Evolutionary conservation across 1,140 invertebrate species (phyloP), one percentile per base, ranked within the genome.

Genomic region (Drosophila subobscura): DNA sequence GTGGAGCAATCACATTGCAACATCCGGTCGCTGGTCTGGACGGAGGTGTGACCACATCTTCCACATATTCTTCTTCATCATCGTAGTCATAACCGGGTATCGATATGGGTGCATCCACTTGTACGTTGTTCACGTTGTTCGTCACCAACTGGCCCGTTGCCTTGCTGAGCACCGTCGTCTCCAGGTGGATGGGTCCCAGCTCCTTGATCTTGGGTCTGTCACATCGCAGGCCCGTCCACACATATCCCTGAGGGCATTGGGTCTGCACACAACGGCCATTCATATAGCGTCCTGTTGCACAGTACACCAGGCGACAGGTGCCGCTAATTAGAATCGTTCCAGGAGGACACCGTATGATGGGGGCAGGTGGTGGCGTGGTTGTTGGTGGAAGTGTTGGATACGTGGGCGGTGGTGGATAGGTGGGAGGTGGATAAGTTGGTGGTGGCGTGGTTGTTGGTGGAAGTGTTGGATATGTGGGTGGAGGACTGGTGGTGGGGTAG

Each of bases 221-320:
- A 40, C 89, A 90, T 5, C 44, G 74, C n/a, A 57, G 45, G 1
- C 68, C 84, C 2, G 53, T 77, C 89, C 89, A 90, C n/a, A 49
- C 33, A 1, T 72, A 83, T 41, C 84, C 78, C 0, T 44, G 7
- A 2, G 89, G 89, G 41, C 89, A 90, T 7, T 41, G 59, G 0
- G 56, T 41, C 12, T 65, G 33, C 2, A 72, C 52, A 51, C 89
- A 90, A 3, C 52, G 55, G 2, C 64, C 84, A 5, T 52, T 27
- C 4, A 5, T 5, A 10, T 64, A 68, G 3, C 72, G 20, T 10
- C 60, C 60, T 2, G 14, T 23, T 5, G 61, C 64, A 12, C 88
- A 90, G 53, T 71, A 78, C 1, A 90, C 33, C n/a, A 81, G 29
- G 3, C 66, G 83, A 6, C 88, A 90, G 6, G 7, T 22, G 10